Evolutionary conservation across 2,113 vertebrate genomes (phyloP).

Genomic region (Neogobius melanostomus): DNA sequence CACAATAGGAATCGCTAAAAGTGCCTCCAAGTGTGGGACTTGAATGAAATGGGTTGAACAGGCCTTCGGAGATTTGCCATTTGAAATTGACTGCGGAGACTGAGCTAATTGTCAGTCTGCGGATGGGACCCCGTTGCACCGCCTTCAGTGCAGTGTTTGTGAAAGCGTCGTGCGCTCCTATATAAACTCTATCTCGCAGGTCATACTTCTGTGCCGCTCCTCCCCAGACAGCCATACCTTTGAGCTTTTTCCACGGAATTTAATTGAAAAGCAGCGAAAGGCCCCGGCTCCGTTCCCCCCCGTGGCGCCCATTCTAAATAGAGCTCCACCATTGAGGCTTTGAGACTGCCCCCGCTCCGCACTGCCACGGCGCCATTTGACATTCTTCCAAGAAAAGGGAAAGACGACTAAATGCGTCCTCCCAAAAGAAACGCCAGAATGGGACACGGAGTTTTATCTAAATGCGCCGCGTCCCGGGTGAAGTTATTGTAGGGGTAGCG

Average conservation of each 20-base stretch:
- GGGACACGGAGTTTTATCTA: conserved; percentile 54
- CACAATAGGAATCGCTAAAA: conserved; percentile 19
- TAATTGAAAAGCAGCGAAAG: conserved; percentile 68
- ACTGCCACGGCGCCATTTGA: conserved; percentile 43
- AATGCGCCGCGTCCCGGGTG: conserved; percentile 62
- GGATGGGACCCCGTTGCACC: not conserved
- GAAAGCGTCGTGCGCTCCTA: not conserved
- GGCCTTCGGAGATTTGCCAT: conserved; percentile 56
- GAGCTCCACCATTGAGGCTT: conserved; percentile 45
- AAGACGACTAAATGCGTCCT: conserved; percentile 62
- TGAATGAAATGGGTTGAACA: conserved; percentile 61
- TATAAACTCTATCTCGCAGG: conserved; percentile 19
- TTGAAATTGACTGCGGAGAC: conserved; percentile 61
- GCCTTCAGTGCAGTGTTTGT: not conserved
- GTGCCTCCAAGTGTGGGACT: conserved; percentile 6
- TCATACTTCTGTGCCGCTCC: conserved; percentile 23
- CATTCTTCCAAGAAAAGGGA: conserved; percentile 55
- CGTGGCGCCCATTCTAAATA: conserved; percentile 50
- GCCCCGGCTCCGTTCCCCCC: conserved; percentile 46
- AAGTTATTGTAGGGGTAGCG: conserved; percentile 22
- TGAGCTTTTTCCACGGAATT: conserved; percentile 21
- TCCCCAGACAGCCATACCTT: conserved; percentile 30
- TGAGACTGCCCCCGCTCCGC: conserved; percentile 21
- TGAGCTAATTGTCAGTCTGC: conserved; percentile 59
- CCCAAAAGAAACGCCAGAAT: conserved; percentile 50